Conservation (phyloP, 2,888 invertebrate species). For the Sminthurides aquaticus region DNA sequence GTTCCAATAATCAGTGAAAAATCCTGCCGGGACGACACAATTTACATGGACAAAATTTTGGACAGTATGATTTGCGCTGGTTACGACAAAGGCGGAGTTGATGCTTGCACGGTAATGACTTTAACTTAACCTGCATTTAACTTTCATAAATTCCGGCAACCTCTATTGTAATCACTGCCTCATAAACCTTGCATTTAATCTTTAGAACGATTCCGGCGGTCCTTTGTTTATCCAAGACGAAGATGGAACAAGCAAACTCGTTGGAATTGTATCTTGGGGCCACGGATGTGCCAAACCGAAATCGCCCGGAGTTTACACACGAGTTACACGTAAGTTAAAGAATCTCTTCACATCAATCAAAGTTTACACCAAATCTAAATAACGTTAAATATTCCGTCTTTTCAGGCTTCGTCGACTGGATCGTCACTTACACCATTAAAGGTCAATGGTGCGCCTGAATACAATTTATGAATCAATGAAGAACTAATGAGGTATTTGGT, state of each 20-base stretch:
- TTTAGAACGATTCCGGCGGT: slow-evolving; percentile 32
- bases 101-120: slow-evolving; percentile 32
- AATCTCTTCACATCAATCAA: too few species aligned
- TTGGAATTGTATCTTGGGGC: slow-evolving; percentile 22
- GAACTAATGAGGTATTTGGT: too few species aligned
- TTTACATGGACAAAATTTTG: slow-evolving; percentile 24
- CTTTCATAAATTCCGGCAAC: not conserved
- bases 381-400: too few species aligned
- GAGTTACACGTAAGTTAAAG: slow-evolving; percentile 30
- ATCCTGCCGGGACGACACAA: slow-evolving; percentile 21
- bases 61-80: slow-evolving; percentile 37
- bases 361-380: too few species aligned
- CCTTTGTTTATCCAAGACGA: too few species aligned
- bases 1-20: slow-evolving; percentile 29
- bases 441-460: not conserved
- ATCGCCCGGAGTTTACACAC: slow-evolving; percentile 33
- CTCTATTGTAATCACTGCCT: not conserved
- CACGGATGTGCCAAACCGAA: slow-evolving; percentile 26
- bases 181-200: not conserved
- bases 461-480: too few species aligned
- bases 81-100: slow-evolving; percentile 27
- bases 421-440: not conserved
- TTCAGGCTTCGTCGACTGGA: slow-evolving; percentile 6
- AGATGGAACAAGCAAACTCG: slow-evolving; percentile 20
- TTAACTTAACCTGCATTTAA: not conserved